Conservation (phyloP, 2,113 vertebrate species). For the Cyanocitta stelleri region DNA sequence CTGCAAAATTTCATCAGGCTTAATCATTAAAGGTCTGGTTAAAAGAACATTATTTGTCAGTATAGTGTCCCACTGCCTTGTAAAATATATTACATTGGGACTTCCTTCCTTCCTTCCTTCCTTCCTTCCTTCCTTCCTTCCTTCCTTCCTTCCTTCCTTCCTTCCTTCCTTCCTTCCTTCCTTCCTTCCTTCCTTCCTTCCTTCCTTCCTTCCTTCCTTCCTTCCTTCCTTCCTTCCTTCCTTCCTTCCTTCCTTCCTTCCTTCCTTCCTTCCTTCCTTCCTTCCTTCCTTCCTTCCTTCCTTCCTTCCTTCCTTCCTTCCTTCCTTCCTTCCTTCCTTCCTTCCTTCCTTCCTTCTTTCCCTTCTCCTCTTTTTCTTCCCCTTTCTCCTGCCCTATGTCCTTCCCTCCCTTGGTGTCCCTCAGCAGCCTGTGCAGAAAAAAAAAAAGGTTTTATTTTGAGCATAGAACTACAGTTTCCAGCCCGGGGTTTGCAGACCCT, state of each 20-base stretch:
- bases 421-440: background rate
- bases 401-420: background rate
- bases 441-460: background rate
- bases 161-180: background rate
- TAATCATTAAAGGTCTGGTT: background rate
- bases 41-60: background rate
- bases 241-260: background rate
- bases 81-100: background rate
- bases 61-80: background rate
- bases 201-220: too few relatives aligned
- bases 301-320: too few relatives aligned
- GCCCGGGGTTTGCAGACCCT: background rate
- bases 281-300: too few relatives aligned
- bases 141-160: background rate
- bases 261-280: too few relatives aligned
- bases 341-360: too few relatives aligned
- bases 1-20: background rate
- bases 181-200: too few relatives aligned
- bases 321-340: background rate
- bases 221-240: background rate
- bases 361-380: background rate
- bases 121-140: background rate
- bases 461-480: background rate
- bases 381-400: background rate
- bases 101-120: background rate